Evolutionary conservation across 2,888 invertebrate genomes (phyloP).

Genomic region (Elmis aenea): DNA sequence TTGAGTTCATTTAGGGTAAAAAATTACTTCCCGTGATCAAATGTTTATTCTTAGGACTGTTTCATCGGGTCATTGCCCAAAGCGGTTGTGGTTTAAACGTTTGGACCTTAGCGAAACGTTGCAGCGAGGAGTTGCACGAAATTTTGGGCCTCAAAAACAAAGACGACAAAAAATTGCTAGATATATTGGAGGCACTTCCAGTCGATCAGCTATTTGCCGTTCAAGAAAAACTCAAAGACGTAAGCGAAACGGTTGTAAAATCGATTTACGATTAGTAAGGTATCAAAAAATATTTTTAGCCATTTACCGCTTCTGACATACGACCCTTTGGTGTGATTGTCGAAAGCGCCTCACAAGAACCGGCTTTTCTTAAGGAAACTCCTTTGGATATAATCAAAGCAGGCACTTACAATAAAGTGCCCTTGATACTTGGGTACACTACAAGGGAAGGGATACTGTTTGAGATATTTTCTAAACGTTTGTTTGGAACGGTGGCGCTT

Average conservation of each 20-base stretch:
- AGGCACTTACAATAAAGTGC: conserved; percentile 38
- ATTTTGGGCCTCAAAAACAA: conserved; percentile 4
- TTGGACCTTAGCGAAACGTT: conserved; percentile 36
- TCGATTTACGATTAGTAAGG: too few species aligned
- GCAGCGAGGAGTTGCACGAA: conserved; percentile 31
- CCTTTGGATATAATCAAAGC: conserved; percentile 33
- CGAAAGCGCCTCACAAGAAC: conserved; percentile 25
- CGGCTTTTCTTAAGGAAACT: conserved; percentile 32
- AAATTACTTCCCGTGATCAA: too few species aligned
- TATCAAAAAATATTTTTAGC: too few species aligned
- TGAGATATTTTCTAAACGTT: conserved; percentile 17
- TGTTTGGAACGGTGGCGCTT: conserved; percentile 12
- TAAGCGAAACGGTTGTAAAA: too few species aligned
- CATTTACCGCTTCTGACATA: conserved; percentile 7
- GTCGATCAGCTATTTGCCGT: conserved; percentile 12
- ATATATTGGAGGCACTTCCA: conserved; percentile 34
- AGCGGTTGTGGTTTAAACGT: conserved; percentile 36
- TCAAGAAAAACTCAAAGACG: conserved; percentile 21
- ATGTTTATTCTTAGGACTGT: conserved; percentile 27
- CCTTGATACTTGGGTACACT: conserved; percentile 39
- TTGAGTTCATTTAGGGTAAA: too few species aligned
- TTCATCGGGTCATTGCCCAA: conserved; percentile 39
- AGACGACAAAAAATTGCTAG: conserved; percentile 39
- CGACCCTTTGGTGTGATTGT: conserved; percentile 23
- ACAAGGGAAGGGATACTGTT: conserved; percentile 38